Conservation (phyloP, 2,797 vertebrate species). For the Sebastes goodei region DNA sequence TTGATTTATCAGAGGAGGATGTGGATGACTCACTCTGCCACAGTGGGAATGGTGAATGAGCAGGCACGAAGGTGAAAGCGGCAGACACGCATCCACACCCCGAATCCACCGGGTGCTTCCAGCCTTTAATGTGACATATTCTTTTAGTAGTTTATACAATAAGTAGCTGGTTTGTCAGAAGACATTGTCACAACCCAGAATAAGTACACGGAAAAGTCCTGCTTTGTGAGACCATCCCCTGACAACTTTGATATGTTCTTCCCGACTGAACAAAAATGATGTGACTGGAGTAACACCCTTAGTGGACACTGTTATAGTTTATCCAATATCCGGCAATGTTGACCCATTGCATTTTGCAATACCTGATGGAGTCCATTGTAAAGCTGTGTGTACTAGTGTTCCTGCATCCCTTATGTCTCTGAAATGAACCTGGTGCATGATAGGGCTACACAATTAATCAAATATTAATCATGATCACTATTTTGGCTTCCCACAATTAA, state of each 20-base stretch:
- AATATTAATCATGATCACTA: too few relatives aligned
- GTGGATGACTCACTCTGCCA: conserved; percentile 79
- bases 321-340: background rate
- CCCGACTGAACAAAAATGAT: background rate
- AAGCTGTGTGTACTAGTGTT: background rate
- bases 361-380: background rate
- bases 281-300: background rate
- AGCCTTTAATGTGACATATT: conserved; percentile 4
- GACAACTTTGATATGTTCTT: background rate
- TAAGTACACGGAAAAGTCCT: background rate
- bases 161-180: background rate
- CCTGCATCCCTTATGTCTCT: background rate
- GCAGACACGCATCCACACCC: background rate
- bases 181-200: background rate
- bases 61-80: conserved; percentile 26
- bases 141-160: background rate
- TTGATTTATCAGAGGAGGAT: conserved; percentile 78
- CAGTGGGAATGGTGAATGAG: conserved; percentile 54
- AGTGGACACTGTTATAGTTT: background rate
- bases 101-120: background rate
- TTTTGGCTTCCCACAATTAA: too few relatives aligned
- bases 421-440: background rate
- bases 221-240: background rate
- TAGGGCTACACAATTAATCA: too few relatives aligned
- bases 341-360: background rate